Evolutionary conservation across 2,797 vertebrate genomes (phyloP).

Genomic region (Gastrophryne carolinensis): DNA sequence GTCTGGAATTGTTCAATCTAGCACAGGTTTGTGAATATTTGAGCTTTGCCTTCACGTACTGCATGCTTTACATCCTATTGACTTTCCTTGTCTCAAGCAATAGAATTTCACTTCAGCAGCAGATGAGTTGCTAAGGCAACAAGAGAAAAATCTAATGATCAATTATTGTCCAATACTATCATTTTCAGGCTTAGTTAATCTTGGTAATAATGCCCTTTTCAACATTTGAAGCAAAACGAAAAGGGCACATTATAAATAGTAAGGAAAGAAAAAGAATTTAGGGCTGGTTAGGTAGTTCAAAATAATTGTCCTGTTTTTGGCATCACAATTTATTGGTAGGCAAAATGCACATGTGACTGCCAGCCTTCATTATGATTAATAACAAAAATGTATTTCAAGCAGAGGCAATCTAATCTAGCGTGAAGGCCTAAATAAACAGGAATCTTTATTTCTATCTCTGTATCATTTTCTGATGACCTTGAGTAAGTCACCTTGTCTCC

Average conservation of each 20-base stretch:
- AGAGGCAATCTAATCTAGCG: not conserved
- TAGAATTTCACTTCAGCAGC: conserved; percentile 3
- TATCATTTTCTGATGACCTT: conserved; percentile 18
- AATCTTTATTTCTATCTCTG: not conserved
- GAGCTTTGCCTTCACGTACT: conserved; percentile 16
- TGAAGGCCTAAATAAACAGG: conserved; percentile 21
- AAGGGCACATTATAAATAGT: conserved; percentile 43
- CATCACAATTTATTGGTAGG: not conserved
- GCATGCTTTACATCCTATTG: conserved; percentile 30
- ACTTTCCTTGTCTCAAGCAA: conserved; percentile 27
- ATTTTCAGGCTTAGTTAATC: conserved; percentile 39
- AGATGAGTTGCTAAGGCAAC: conserved; percentile 23
- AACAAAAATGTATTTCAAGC: conserved; percentile 25
- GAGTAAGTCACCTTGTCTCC: conserved; percentile 13
- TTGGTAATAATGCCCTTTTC: conserved; percentile 36
- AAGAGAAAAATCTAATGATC: conserved; percentile 37
- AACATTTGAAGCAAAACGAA: conserved; percentile 35
- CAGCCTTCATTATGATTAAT: conserved; percentile 23
- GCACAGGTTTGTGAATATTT: conserved; percentile 81
- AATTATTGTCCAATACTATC: conserved; percentile 40
- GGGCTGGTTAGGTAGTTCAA: conserved; percentile 11
- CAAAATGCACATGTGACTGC: conserved; percentile 8
- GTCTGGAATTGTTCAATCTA: conserved; percentile 94
- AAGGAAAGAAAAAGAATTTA: conserved; percentile 17
- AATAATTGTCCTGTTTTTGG: conserved; percentile 29